Base-by-base conservation (phyloP, 1,140 invertebrate genomes). In the Drosophila nannoptera region DNA sequence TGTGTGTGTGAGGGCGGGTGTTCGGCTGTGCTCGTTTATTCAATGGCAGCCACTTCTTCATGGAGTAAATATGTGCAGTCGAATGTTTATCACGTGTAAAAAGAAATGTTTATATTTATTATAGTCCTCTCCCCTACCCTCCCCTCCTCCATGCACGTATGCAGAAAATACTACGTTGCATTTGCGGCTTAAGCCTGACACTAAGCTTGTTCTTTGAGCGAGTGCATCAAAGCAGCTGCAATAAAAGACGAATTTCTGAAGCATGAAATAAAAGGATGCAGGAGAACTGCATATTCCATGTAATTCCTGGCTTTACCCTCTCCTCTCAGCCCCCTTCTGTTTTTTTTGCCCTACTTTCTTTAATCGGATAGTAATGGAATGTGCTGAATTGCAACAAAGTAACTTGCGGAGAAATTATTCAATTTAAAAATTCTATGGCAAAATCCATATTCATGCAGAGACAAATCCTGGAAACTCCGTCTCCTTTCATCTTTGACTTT, bases 11-110 rank as follows among this genome's bases (percentile, higher is more conserved):
- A 14, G 40, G 48, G 22, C 54, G 12, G 32, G 16, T 45, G 46
- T 12, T 12, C 32, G 38, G 32, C 38, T 60, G 40, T 59, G 48
- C 55, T 61, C 43, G 50, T 46, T 71, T 67, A 61, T 55, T 43
- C 49, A 60, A 67, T 61, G 56, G 50, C 49, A 67, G 69, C 36
- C 55, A 61, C 55, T 67, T 67, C 64, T 61, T 43, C 61, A 60
- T 53, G 35, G 12, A 59, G 52, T 64, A 67, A 59, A 54, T 53
- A 61, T 5, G 42, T 58, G 38, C 38, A 12, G 59, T 69, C 60
- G 45, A 69, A 74, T 70, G 61, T 65, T 78, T 66, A 65, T 68
- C 53, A 66, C 42, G 48, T 59, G 62, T 46, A 54, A 42, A 66
- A 59, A 43, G 40, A 58, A 45, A 29, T 33, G 42, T 59, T 53